Evolutionary conservation across 2,888 invertebrate species (phyloP).

Genomic region (Agonopterix alstromeriana): DNA sequence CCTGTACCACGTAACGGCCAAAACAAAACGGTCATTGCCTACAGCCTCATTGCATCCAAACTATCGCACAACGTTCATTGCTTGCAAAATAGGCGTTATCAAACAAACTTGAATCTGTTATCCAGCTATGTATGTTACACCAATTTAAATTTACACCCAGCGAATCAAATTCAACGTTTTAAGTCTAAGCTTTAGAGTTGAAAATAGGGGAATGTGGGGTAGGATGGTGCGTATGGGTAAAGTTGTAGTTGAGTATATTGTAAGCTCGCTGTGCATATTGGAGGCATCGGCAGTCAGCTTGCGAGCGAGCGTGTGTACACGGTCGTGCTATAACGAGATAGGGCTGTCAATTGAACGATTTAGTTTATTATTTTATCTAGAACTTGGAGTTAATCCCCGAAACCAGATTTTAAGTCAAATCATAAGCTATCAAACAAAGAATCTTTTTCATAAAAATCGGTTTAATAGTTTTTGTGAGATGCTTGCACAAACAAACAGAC

Average conservation of each 20-base stretch:
- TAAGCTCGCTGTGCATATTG: slow-evolving; percentile 31
- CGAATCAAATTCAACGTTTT: no score
- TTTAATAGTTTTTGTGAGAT: no score
- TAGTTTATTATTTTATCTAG: background rate
- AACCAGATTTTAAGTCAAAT: no score
- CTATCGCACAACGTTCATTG: slow-evolving; percentile 12
- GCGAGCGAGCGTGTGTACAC: slow-evolving; percentile 28
- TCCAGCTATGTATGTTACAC: background rate
- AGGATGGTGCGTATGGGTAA: no score
- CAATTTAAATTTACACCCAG: no score
- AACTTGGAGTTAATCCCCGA: no score
- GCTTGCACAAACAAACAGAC: no score
- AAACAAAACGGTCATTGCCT: background rate
- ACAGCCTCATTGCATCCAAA: background rate
- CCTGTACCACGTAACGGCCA: no score
- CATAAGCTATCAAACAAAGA: no score
- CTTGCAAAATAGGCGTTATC: slow-evolving; percentile 22
- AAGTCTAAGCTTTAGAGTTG: no score
- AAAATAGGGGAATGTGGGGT: no score
- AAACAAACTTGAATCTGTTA: slow-evolving; percentile 10
- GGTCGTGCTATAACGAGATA: slow-evolving; percentile 16
- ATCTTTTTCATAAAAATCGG: no score
- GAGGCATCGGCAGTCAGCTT: slow-evolving; percentile 28
- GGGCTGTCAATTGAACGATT: slow-evolving; percentile 7
- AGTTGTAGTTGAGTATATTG: slow-evolving; percentile 21